Evolutionary conservation across 2,113 vertebrate species (phyloP).

Genomic region (Syngnathus floridae): DNA sequence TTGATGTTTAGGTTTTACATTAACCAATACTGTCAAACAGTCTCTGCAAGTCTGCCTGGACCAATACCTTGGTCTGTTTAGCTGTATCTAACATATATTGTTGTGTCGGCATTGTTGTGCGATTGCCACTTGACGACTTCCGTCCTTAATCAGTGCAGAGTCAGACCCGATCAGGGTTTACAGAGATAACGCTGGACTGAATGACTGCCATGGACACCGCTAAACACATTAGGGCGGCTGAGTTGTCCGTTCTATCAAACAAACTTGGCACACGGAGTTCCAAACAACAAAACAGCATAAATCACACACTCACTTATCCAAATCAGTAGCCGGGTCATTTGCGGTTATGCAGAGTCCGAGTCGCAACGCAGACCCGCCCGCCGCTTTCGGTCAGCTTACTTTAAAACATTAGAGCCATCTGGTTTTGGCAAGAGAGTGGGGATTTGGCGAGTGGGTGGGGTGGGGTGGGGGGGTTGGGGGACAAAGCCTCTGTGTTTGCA

Average conservation of each 20-base stretch:
- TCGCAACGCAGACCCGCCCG: not conserved
- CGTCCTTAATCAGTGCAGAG: slow-evolving; percentile 41
- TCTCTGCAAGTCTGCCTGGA: not conserved
- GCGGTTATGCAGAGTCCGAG: not conserved
- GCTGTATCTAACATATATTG: not conserved
- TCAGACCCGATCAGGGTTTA: slow-evolving; percentile 34
- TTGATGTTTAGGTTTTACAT: not conserved
- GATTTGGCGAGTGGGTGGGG: not conserved
- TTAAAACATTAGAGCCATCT: not conserved
- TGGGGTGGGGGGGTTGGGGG: not conserved
- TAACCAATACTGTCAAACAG: not conserved
- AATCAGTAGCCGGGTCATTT: not conserved
- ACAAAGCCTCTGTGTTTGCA: not conserved
- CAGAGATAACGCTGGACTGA: slow-evolving; percentile 62
- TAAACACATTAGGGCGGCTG: slow-evolving; percentile 2
- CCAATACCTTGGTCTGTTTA: not conserved
- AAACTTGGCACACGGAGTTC: not conserved
- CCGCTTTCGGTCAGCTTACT: not conserved
- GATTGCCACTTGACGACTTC: slow-evolving; percentile 23
- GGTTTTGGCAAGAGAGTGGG: not conserved
- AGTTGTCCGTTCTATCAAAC: not conserved
- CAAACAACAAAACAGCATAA: slow-evolving; percentile 1
- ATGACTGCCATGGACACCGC: slow-evolving; percentile 1
- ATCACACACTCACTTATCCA: not conserved
- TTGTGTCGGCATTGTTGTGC: not conserved